Evolutionary conservation across 37 sponge, comb jelly and placozoan genomes (phyloP).

Genomic region (Halisarca cf. caerulea): DNA sequence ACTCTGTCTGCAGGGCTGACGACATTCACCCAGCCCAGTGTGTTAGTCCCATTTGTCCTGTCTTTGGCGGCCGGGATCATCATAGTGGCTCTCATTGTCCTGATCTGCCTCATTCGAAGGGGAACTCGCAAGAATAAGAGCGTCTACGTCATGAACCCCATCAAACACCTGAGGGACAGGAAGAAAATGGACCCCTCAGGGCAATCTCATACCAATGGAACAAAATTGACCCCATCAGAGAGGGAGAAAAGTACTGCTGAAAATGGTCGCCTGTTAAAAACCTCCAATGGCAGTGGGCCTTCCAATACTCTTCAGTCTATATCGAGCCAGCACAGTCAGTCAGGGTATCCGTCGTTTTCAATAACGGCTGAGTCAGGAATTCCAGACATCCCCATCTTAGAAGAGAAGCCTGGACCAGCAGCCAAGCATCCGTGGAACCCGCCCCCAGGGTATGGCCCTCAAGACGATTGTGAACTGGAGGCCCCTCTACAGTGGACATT

Average conservation of each 20-base stretch:
- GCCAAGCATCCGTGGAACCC: background rate
- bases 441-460: background rate
- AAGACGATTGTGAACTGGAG: background rate
- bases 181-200: too few species aligned
- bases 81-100: background rate
- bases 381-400: background rate
- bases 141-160: background rate
- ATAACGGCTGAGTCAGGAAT: slow-evolving; percentile 22
- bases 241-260: too few species aligned
- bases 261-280: too few species aligned
- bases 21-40: background rate
- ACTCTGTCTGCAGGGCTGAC: background rate
- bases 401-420: background rate
- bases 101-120: background rate
- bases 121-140: background rate
- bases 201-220: too few species aligned
- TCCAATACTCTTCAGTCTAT: too few species aligned
- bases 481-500: background rate
- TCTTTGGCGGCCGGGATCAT: background rate
- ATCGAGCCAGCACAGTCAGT: too few species aligned
- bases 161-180: too few species aligned
- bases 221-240: too few species aligned
- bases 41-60: background rate
- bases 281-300: too few species aligned
- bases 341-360: background rate